These are phyloP conservation scores for Simalia tracyae DNA, from an alignment of 2,797 vertebrate genomes.

Conservation along the genomic window DNA sequence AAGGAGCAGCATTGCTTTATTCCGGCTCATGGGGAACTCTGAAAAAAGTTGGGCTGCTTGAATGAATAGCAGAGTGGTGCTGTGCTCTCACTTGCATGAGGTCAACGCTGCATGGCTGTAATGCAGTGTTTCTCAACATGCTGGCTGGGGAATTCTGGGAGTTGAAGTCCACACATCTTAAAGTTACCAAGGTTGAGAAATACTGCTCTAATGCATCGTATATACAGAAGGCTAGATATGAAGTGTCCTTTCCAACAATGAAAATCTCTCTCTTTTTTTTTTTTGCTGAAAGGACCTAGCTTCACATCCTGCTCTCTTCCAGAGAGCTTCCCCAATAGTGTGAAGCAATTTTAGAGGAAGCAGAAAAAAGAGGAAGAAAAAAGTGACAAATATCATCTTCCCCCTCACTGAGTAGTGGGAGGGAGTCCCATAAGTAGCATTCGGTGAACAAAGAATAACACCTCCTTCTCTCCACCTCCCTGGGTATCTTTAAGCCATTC, in stretches of 20 bases:
- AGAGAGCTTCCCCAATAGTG: neutral
- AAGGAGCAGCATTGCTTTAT: neutral
- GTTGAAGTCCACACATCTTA: too few relatives aligned
- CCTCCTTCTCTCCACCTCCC: neutral
- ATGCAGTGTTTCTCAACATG: neutral
- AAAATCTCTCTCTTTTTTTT: neutral
- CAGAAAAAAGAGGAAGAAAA: neutral
- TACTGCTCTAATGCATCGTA: neutral
- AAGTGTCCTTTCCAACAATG: neutral
- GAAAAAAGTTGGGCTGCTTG: neutral
- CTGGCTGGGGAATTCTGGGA: neutral
- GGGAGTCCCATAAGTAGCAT: neutral
- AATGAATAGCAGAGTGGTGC: neutral
- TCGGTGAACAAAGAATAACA: neutral
- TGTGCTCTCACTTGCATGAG: neutral
- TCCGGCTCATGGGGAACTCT: neutral
- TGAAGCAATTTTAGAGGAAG: neutral
- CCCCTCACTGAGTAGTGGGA: neutral
- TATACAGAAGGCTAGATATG: too few relatives aligned
- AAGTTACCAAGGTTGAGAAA: too few relatives aligned
- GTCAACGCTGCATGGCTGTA: neutral
- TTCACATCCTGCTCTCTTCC: neutral
- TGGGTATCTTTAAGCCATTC: neutral
- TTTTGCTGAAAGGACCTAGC: neutral
- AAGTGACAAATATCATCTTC: neutral